Evolutionary conservation across 2,888 invertebrate species (phyloP), one percentile per base, ranked within the genome.

Genomic region (Noctua janthina): DNA sequence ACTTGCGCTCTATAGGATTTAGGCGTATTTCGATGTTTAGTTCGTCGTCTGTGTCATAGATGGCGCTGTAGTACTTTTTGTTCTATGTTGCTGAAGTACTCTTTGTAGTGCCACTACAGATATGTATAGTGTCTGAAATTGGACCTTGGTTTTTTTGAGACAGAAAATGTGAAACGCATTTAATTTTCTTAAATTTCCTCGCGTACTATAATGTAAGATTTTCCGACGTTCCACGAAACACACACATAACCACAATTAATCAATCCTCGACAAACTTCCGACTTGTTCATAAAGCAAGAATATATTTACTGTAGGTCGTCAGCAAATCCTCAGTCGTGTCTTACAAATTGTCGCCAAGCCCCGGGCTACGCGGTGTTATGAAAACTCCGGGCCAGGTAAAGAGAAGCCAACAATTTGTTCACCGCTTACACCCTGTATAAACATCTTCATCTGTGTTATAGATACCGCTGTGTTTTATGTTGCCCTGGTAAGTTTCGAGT

Each of bases 381-480:
- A 95, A 95, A 96, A 95, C 96, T 93, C 91, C 86, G 89, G 90
- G 91, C 92, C 91, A 96, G 96, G 96, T 96, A 96, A 94, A 93
- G 94, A 93, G 92, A 90, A 90, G 95, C 94, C 96, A 96, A 96
- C 96, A 96, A 96, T 96, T 96, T 96, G 95, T 95, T 93, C 94
- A 89, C 92, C 93, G 95, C 93, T 96, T 95, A 95, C 93, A 94
- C 92, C 90, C 93, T 93, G 94, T 94, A 95, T 94, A 96, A 96
- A 96, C 94, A 95, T 94, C 91, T 93, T 94, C 95, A 95, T 95
- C 94, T 93, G 85, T 92, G 90, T 92, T 92, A 94, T 91, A 91
- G 92, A 94, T 93, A 92, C 91, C 90, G 89, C 92, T 92, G 91
- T 93, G 91, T 93, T 93, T 93, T 92, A 90, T 89, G 85, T 90